A percentile compares a stretch with the other conserved stretches of the same genome.
Conservation (phyloP, 2,888 invertebrate genomes). For the Eustalomyia histrio region DNA sequence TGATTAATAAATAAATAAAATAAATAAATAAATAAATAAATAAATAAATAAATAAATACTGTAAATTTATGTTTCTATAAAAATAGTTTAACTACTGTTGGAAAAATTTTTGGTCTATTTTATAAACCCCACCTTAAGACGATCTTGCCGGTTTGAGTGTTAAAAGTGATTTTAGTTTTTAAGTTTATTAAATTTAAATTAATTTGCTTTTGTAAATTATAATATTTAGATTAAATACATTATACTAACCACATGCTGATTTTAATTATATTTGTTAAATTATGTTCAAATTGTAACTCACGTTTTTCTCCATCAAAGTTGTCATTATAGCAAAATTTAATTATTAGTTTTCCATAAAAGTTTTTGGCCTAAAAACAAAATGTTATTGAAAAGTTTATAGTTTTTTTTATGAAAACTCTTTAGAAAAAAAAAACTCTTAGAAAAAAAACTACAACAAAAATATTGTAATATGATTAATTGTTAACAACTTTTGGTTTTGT, state of each 20-base stretch:
- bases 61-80: too few species aligned
- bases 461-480: conserved; percentile 47
- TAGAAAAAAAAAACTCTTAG: too few species aligned
- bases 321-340: not conserved
- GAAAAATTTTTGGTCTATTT: too few species aligned
- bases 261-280: conserved; percentile 56
- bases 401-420: not conserved
- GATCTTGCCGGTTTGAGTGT: too few species aligned
- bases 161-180: too few species aligned
- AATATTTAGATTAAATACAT: not conserved
- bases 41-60: too few species aligned
- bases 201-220: not conserved
- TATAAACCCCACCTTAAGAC: too few species aligned
- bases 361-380: not conserved
- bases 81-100: too few species aligned
- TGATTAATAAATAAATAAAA: too few species aligned
- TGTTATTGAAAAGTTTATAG: not conserved
- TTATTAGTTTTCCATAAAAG: not conserved
- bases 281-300: conserved; percentile 29
- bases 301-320: conserved; percentile 32
- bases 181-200: not conserved
- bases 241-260: conserved; percentile 33
- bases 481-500: conserved; percentile 36
- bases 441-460: not conserved
- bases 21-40: too few species aligned